These are phyloP conservation scores for Platysteira castanea DNA, from an alignment of 2,113 vertebrate species.

Conservation along the genomic window DNA sequence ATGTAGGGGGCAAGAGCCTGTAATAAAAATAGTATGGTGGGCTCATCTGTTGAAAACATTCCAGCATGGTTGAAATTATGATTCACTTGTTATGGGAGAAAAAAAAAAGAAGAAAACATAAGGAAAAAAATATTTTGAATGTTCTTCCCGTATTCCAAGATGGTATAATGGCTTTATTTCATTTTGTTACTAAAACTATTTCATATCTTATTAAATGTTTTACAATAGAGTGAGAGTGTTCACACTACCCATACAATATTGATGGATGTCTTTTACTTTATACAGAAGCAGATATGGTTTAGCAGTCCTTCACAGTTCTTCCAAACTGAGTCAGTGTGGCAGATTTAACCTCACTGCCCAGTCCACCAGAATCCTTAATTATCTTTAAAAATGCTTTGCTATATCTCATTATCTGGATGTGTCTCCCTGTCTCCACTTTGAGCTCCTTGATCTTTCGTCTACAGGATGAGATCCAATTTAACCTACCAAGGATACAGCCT, in stretches of 20 bases:
- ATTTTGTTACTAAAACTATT: not conserved
- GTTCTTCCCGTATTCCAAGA: not conserved
- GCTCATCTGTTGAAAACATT: not conserved
- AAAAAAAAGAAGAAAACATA: not conserved
- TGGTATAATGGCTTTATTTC: not conserved
- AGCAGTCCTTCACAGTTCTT: not conserved
- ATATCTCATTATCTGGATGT: not conserved
- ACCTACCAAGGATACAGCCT: not conserved
- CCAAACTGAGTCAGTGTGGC: not conserved
- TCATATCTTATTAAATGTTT: not conserved
- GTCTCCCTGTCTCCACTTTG: not conserved
- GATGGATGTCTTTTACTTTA: not conserved
- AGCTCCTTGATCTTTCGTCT: not conserved
- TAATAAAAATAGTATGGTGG: not conserved
- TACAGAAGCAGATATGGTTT: not conserved
- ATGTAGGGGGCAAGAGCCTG: not conserved
- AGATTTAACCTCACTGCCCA: not conserved
- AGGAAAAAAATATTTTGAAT: not conserved
- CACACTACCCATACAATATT: not conserved
- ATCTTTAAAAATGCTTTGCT: not conserved
- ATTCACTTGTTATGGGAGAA: accelerated
- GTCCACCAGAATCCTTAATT: not conserved
- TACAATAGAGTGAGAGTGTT: not conserved
- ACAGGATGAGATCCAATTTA: not conserved
- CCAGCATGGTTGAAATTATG: not conserved